A percentile compares a stretch with the other conserved stretches of the same genome.
These are phyloP conservation scores for Sphaerolaimus hirsutus DNA, from an alignment of 2,888 invertebrate species.

Conservation along the genomic window DNA sequence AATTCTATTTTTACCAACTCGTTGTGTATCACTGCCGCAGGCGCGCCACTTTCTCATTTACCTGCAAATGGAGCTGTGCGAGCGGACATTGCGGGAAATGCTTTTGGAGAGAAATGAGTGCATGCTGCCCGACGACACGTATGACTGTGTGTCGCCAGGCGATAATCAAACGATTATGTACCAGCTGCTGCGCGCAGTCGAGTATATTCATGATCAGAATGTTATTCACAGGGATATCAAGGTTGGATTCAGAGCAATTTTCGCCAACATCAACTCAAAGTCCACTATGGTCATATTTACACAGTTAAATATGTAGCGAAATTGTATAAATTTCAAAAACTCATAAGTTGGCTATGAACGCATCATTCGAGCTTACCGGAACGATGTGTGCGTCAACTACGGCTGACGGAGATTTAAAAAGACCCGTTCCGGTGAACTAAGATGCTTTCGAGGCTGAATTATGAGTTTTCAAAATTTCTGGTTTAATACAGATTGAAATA, in stretches of 20 bases:
- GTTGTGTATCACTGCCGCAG: not conserved
- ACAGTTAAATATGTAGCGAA: no score
- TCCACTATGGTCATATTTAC: no score
- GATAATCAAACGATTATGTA: slow-evolving; percentile 14
- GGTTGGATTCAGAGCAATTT: slow-evolving; percentile 8
- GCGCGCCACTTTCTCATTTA: not conserved
- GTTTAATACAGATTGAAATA: not conserved
- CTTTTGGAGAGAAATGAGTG: not conserved
- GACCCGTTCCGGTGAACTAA: no score
- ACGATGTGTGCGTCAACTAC: no score
- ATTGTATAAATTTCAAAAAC: no score
- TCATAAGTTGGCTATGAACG: no score
- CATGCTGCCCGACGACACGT: not conserved
- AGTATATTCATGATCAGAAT: slow-evolving; percentile 25
- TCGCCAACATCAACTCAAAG: no score
- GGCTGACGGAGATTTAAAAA: no score
- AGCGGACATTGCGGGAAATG: not conserved
- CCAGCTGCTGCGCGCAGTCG: slow-evolving; percentile 25
- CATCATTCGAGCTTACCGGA: no score
- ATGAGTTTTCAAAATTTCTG: not conserved
- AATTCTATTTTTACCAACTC: no score
- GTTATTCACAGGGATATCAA: slow-evolving; percentile 31
- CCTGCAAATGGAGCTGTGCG: not conserved
- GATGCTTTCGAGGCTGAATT: not conserved
- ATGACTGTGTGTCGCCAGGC: not conserved